A percentile compares a stretch with the other conserved stretches of the same genome.
These are phyloP conservation scores for Cheilosia soror DNA, from an alignment of 2,888 invertebrate species.

Conservation along the genomic window DNA sequence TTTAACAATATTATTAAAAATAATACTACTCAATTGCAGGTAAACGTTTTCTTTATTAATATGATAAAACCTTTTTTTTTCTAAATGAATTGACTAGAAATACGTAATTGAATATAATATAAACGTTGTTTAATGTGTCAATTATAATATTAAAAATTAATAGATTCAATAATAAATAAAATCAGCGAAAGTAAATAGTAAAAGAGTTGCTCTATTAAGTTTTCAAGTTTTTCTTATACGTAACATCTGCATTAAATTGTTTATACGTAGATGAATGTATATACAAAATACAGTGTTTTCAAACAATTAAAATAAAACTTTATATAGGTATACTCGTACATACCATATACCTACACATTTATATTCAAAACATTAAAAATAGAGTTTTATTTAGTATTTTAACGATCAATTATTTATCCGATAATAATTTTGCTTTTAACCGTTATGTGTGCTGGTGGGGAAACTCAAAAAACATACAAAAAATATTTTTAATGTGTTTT, in stretches of 20 bases:
- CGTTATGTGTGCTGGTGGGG: too few relatives aligned
- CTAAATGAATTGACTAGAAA: slow-evolving; percentile 54
- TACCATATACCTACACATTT: not conserved
- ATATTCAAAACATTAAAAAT: not conserved
- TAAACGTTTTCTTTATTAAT: slow-evolving; percentile 27
- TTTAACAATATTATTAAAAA: not conserved
- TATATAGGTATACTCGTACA: not conserved
- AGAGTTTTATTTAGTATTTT: not conserved
- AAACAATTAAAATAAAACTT: not conserved
- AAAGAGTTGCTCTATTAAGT: slow-evolving; percentile 40
- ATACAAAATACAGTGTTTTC: not conserved
- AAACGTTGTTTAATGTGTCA: slow-evolving; percentile 72
- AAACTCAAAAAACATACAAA: too few relatives aligned
- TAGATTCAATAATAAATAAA: slow-evolving; percentile 47
- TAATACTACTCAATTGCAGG: slow-evolving; percentile 3
- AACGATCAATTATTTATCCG: too few relatives aligned
- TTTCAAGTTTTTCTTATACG: slow-evolving; percentile 25
- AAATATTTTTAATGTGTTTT: too few relatives aligned
- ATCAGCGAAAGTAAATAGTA: slow-evolving; percentile 22
- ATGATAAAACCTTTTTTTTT: slow-evolving; percentile 16
- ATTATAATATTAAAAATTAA: slow-evolving; percentile 53
- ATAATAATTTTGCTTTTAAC: too few relatives aligned
- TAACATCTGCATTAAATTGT: not conserved
- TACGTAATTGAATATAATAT: slow-evolving; percentile 55
- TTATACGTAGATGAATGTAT: not conserved